Evolutionary conservation across 2,888 invertebrate genomes (phyloP).

Genomic region (Xestoiulus laeticollis): DNA sequence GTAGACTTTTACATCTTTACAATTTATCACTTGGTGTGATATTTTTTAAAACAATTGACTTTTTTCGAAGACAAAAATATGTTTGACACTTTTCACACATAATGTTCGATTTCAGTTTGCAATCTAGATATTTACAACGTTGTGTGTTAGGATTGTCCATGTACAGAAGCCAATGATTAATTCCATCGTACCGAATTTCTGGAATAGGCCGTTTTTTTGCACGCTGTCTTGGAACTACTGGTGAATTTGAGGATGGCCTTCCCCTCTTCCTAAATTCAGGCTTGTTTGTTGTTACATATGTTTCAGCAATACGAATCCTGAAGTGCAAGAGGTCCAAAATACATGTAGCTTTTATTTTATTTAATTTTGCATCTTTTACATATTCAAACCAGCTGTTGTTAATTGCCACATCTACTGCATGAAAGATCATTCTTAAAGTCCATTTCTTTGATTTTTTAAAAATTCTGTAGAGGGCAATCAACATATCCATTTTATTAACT

Average conservation of each 20-base stretch:
- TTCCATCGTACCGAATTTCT: constrained; percentile 14
- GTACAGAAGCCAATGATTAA: background rate
- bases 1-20: background rate
- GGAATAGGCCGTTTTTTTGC: background rate
- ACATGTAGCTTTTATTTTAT: no score
- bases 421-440: constrained; percentile 56
- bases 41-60: constrained; percentile 13
- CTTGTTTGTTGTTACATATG: background rate
- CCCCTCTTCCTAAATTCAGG: constrained; percentile 24
- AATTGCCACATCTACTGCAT: constrained; percentile 58
- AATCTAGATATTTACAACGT: background rate
- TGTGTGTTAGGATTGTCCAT: background rate
- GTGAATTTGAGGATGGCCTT: background rate
- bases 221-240: background rate
- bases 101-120: background rate
- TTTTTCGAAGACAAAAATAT: constrained; percentile 30
- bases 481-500: constrained; percentile 58
- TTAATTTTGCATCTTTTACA: constrained; percentile 47
- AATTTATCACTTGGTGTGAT: background rate
- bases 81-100: constrained; percentile 48
- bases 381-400: constrained; percentile 59
- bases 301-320: constrained; percentile 10
- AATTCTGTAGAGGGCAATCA: constrained; percentile 57
- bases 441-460: constrained; percentile 57
- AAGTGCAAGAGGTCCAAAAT: constrained; percentile 37